Base-by-base conservation (phyloP, 2,113 vertebrate species). In the Ornithorhynchus anatinus region DNA sequence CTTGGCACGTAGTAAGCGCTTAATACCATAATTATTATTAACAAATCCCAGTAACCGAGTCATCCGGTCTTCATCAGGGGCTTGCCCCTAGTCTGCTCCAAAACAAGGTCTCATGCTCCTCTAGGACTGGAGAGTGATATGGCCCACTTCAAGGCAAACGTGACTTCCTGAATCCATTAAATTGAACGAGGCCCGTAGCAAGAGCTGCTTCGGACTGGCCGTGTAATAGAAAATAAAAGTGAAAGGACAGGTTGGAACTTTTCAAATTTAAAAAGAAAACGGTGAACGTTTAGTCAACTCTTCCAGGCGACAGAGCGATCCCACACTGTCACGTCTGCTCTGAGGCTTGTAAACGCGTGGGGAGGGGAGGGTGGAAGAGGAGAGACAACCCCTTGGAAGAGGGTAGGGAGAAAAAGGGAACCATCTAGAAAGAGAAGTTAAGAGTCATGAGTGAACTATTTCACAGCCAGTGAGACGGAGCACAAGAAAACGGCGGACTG, bases 391-490 rank as follows among this genome's bases (percentile, higher is more conserved):
- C 53, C 63, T 79, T 59, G 60, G 69, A 52, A 66, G 56, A 38
- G 65, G 63, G 8, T 59, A 22, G 52, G 65, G 65, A 69, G 47
- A 63, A 54, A 78, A 78, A 75, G 74, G 72, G 75, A 87, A 81
- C 78, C 78, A 61, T 57, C 75, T 15, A 85, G 69, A 87, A 79
- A 75, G 80, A 69, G 75, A 83, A 84, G 83, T 79, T 64, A 45
- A 72, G 69, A 74, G 54, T 48, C 65, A 64, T 40, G 60, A 35
- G 48, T 82, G 52, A 75, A 80, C 56, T 70, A 44, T 87, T 87
- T 80, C 86, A 84, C 66, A 75, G 78, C n/a, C 59, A 75, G 75
- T 72, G 83, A 81, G 84, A 85, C 5, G 72, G 47, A 80, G 69
- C n/a, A 52, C 65, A 19, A 1, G 69, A 75, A 75, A 84, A 77